Evolutionary conservation across 2,888 invertebrate genomes (phyloP).

Genomic region (Andrena flavipes): DNA sequence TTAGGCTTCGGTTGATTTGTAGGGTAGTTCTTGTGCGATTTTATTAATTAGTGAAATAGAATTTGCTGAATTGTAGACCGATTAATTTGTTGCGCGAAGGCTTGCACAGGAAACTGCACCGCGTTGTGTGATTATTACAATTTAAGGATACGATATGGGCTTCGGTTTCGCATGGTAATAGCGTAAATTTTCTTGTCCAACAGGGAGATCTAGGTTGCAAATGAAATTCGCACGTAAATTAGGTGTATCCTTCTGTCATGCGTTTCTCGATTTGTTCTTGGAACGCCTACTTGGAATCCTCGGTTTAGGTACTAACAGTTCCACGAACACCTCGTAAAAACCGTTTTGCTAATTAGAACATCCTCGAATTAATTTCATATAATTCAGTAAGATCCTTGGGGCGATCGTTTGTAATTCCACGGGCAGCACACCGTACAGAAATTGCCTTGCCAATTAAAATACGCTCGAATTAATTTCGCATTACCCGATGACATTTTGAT

Average conservation of each 20-base stretch:
- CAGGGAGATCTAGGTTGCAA: not conserved
- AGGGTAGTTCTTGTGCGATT: not conserved
- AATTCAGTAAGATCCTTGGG: conserved; percentile 36
- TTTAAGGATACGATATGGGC: not conserved
- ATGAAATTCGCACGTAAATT: conserved; percentile 12
- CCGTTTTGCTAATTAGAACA: conserved; percentile 43
- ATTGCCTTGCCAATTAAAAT: conserved; percentile 37
- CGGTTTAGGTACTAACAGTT: not conserved
- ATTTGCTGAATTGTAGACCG: not conserved
- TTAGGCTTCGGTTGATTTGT: not conserved
- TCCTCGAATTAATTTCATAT: conserved; percentile 44
- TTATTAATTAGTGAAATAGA: not conserved
- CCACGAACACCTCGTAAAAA: conserved; percentile 11
- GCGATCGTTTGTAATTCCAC: conserved; percentile 21
- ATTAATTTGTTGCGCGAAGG: not conserved
- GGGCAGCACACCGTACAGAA: not conserved
- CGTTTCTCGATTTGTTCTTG: not conserved
- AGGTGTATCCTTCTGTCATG: conserved; percentile 10
- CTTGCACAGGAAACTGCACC: not conserved
- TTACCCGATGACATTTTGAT: conserved; percentile 15
- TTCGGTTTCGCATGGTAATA: not conserved
- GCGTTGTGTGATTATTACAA: conserved; percentile 2
- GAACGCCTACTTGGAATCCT: not conserved
- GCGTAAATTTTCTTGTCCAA: not conserved
- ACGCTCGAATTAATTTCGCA: conserved; percentile 30